Conservation (phyloP, 2,888 invertebrate species). For the Habroteleia sp. region DNA sequence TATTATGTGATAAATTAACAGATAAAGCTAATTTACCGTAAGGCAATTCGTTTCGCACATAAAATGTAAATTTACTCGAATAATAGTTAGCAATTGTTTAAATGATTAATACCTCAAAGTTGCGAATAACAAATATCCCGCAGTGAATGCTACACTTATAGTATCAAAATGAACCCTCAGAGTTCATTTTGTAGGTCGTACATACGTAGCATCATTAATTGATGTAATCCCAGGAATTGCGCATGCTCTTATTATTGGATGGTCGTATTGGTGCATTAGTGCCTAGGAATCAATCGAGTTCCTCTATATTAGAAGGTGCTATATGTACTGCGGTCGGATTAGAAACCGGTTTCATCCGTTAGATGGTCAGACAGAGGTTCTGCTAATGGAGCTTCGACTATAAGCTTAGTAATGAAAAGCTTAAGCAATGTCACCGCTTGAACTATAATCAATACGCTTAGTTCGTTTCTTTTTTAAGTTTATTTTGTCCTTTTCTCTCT, state of each 20-base stretch:
- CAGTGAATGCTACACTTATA: constrained; percentile 26
- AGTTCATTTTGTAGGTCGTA: constrained; percentile 44
- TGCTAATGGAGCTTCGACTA: constrained; percentile 64
- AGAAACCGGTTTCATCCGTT: constrained; percentile 71
- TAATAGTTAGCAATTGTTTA: constrained; percentile 32
- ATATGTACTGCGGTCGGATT: constrained; percentile 75
- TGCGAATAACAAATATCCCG: constrained; percentile 23
- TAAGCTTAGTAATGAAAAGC: constrained; percentile 61
- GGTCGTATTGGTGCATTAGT: constrained; percentile 66
- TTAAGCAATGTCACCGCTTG: constrained; percentile 50
- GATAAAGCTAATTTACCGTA: no score
- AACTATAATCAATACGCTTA: constrained; percentile 41
- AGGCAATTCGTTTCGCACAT: no score
- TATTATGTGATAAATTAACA: no score
- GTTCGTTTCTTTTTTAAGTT: not conserved
- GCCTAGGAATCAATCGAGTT: constrained; percentile 75
- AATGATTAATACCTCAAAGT: constrained; percentile 23
- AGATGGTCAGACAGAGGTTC: constrained; percentile 57
- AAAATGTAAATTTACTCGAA: constrained; percentile 20
- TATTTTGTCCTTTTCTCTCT: no score
- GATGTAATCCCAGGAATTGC: constrained; percentile 68
- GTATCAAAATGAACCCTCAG: not conserved
- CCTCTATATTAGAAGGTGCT: constrained; percentile 76
- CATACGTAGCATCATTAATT: constrained; percentile 66
- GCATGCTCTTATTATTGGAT: constrained; percentile 67